phyloP scores from a whole-genome alignment of 1,140 invertebrate genomes.

The Ylistrum balloti region DNA sequence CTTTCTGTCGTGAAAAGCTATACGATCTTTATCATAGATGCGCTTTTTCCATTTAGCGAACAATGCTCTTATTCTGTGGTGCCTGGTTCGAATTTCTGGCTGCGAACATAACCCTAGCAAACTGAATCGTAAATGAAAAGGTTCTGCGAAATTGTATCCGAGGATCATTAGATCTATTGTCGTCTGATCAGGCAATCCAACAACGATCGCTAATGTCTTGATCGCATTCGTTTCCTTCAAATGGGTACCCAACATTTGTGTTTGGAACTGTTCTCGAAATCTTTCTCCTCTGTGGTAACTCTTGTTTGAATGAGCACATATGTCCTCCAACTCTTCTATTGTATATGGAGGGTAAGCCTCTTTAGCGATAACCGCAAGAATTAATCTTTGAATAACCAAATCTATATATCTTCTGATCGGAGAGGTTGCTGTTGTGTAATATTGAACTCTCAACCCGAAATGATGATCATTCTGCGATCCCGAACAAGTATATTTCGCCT shows the following conservation, averaged over 20 bases:
- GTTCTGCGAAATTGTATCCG: background rate
- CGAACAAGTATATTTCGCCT: background rate
- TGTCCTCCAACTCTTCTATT: constrained; percentile 58
- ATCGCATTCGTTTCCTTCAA: background rate
- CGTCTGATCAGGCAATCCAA: background rate
- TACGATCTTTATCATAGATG: background rate
- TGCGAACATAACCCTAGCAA: background rate
- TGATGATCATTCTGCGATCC: constrained; percentile 51
- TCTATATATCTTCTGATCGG: constrained; percentile 82
- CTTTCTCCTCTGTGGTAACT: constrained; percentile 58
- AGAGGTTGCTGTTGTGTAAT: constrained; percentile 82
- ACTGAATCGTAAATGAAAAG: background rate
- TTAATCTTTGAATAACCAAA: constrained; percentile 77
- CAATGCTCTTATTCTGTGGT: background rate
- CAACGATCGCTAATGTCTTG: background rate
- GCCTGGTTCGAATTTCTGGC: background rate
- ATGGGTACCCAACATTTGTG: background rate
- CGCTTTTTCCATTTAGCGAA: background rate
- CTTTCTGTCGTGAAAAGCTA: background rate
- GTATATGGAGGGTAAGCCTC: constrained; percentile 55
- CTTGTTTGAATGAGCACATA: constrained; percentile 66
- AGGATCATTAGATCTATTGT: background rate
- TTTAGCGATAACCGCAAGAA: constrained; percentile 63
- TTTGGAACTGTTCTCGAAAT: constrained; percentile 61
- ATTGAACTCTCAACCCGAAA: constrained; percentile 61